Base-by-base conservation (phyloP, 2,113 vertebrate species). In the Psilopsiagon aymara region DNA sequence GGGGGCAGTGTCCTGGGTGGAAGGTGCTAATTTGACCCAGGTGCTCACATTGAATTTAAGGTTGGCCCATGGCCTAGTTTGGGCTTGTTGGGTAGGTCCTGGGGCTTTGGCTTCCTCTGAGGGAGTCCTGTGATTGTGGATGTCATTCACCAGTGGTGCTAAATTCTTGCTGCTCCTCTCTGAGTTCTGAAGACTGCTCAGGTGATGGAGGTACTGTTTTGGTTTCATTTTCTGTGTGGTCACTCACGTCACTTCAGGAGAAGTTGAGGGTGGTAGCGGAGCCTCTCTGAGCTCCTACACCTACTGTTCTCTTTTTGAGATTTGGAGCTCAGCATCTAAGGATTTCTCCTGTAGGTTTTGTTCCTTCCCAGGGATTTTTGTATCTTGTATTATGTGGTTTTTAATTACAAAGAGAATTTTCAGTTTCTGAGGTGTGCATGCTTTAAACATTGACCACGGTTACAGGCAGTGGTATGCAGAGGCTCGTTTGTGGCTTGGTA, bases 21-120 rank as follows among this genome's bases (percentile, higher is more conserved):
- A n/a, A 37, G 13, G 47, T 43, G 60, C 59, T 59, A 4, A 15
- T 52, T 64, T 15, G 55, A 14, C 39, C 17, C 51, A 44, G 49
- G 78, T 80, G 80, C n/a, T 77, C 37, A 51, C 19, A 3, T 9
- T 35, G 31, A 33, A 8, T 20, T 24, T 27, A 24, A 59, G 31
- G 43, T 6, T 17, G 24, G 10, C 12, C 31, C 1, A 0, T 46
- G 28, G 0, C 11, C 3, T 9, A 10, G 1, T 6, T 0, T 9
- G 17, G 28, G 27, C 6, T 47, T 37, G 29, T 7, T 37, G 28
- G 44, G 29, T 5, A 17, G 9, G 3, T 12, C 9, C 17, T 31
- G 37, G 1, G 57, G 52, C 9, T 63, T 39, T 53, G 11, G 3
- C 3, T 18, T 3, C 21, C 10, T 37, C 31, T 35, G 27, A 53